Base-by-base conservation (phyloP, 2,797 vertebrate genomes). In the Lates japonicus region DNA sequence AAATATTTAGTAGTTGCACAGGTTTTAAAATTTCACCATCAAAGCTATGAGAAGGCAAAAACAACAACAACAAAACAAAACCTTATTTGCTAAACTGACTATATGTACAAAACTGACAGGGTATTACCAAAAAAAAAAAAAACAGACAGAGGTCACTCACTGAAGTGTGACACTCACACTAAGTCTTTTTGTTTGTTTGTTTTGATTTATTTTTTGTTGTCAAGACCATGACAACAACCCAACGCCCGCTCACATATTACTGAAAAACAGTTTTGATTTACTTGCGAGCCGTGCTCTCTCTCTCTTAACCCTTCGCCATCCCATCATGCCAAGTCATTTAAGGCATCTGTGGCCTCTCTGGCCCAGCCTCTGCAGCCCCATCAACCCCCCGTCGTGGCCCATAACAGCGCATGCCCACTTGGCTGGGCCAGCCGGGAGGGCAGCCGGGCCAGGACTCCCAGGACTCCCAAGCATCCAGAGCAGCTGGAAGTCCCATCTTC, bases 301-400 rank as follows among this genome's bases (percentile, higher is more conserved):
- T n/a, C n/a, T n/a, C 83, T 89, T 83, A 87, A 90, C 84, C 88
- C 78, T 87, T 59, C 63, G 12, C 88, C 72, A 87, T 93, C 90
- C 91, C 94, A 95, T 95, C 94, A 93, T 92, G 94, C 93, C 93
- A 92, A 95, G 91, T 94, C 91, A 89, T 95, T 95, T 94, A 92
- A 93, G 92, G 92, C 95, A 94, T 95, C 93, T 94, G 95, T 93
- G 93, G 93, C 92, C 93, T 95, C 89, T 88, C 91, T 93, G 91
- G 90, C 93, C 88, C 87, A 84, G 90, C 87, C 92, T 89, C 82
- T 76, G 84, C 90, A 92, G 92, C 82, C 89, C 92, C 93, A 95
- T 96, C 95, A 95, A 85, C 93, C 93, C 93, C 95, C 95, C 5
- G 84, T 87, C n/a, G 92, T 4, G 90, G 79, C 79, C 90, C 81